These are phyloP conservation scores for Drosophila anomalipes DNA, from an alignment of 2,888 invertebrate species.

Conservation along the genomic window DNA sequence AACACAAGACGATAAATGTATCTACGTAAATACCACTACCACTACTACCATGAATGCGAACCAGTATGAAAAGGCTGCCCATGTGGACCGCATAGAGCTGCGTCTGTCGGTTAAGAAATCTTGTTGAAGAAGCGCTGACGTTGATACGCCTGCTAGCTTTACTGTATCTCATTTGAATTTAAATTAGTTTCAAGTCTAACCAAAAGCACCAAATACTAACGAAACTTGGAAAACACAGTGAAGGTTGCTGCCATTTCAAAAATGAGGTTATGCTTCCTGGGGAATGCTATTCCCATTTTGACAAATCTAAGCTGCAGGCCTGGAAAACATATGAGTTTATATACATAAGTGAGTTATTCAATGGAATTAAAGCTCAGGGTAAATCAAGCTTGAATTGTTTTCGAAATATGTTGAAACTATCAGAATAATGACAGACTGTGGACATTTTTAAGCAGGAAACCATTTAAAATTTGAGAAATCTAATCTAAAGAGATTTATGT, in stretches of 20 bases:
- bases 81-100: conserved; percentile 63
- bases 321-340: background rate
- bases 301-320: conserved; percentile 4
- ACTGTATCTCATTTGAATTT: conserved; percentile 77
- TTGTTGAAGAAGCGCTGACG: conserved; percentile 65
- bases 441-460: background rate
- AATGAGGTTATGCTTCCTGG: conserved; percentile 38
- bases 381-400: background rate
- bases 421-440: background rate
- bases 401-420: background rate
- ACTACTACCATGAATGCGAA: conserved; percentile 28
- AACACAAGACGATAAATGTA: conserved; percentile 30
- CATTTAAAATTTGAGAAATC: background rate
- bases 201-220: conserved; percentile 31
- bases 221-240: conserved; percentile 19
- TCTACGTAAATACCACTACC: conserved; percentile 3
- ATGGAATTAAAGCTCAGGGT: background rate
- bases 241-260: conserved; percentile 33
- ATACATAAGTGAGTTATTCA: background rate
- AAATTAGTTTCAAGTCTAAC: conserved; percentile 66
- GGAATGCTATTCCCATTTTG: conserved; percentile 10
- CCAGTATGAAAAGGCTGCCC: conserved; percentile 54
- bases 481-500: background rate
- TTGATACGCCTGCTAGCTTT: conserved; percentile 71
- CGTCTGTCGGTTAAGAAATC: conserved; percentile 62